Conservation (phyloP, 1,140 invertebrate genomes). For the Caenorhabditis remanei region DNA sequence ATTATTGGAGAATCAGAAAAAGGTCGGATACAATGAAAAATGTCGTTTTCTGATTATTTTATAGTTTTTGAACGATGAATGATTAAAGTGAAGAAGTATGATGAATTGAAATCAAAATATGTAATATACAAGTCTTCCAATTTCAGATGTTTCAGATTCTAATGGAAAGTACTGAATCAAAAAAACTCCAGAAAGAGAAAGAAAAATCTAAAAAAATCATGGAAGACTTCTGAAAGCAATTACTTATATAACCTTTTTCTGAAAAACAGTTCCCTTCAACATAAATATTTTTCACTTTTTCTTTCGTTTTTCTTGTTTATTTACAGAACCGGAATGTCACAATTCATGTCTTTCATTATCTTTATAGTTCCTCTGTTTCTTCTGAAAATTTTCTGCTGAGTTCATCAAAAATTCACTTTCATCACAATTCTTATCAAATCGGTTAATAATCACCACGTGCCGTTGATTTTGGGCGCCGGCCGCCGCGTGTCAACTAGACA, state of each 20-base stretch:
- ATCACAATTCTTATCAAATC: conserved; percentile 17
- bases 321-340: conserved; percentile 15
- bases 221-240: too few species aligned
- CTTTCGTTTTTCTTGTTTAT: neutral
- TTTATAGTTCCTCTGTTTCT: neutral
- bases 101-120: too few species aligned
- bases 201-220: too few species aligned
- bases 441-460: conserved; percentile 36
- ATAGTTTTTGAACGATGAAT: too few species aligned
- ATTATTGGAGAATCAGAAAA: neutral
- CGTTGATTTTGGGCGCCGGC: neutral
- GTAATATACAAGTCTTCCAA: too few species aligned
- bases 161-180: too few species aligned
- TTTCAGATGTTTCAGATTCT: too few species aligned
- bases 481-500: conserved; percentile 28
- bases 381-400: conserved; percentile 7
- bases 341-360: neutral
- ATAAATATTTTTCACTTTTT: too few species aligned
- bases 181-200: too few species aligned
- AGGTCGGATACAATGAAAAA: neutral
- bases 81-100: too few species aligned
- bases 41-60: neutral
- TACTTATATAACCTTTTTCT: too few species aligned
- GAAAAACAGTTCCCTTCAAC: too few species aligned
- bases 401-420: conserved; percentile 49